Conservation (phyloP, 2,888 invertebrate species). For the Euplagia quadripunctaria region DNA sequence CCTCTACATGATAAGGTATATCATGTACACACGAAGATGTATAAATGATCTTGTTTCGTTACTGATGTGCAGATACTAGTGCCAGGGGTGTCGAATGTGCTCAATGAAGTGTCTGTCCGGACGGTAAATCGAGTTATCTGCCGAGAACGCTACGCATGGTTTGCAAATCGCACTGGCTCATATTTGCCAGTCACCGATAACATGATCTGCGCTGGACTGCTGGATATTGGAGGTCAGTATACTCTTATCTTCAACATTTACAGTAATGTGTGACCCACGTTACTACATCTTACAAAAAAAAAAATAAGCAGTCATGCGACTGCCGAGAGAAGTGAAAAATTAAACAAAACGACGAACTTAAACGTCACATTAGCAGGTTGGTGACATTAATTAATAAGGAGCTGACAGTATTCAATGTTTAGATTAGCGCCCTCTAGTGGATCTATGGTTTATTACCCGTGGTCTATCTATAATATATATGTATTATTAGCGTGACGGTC, state of each 20-base stretch:
- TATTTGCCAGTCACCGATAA: conserved; percentile 64
- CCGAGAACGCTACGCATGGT: conserved; percentile 30
- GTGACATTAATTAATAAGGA: no score
- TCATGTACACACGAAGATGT: neutral
- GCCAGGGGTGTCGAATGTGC: conserved; percentile 44
- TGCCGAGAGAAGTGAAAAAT: no score
- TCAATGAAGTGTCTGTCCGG: conserved; percentile 65
- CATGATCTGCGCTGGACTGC: conserved; percentile 80
- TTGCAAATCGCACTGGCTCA: conserved; percentile 28
- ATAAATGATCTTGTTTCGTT: neutral
- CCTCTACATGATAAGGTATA: no score
- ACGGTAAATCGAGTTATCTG: conserved; percentile 59
- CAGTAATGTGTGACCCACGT: neutral
- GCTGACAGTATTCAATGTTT: no score
- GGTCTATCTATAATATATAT: no score
- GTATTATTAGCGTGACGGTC: no score
- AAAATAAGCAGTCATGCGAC: no score
- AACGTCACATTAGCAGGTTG: no score
- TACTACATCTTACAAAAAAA: no score
- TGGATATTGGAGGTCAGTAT: conserved; percentile 71
- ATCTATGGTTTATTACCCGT: no score
- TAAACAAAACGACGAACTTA: no score
- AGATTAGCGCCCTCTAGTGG: no score
- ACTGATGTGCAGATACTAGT: conserved; percentile 26
- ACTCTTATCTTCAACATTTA: neutral